phyloP scores from a whole-genome alignment of 2,888 invertebrate genomes.

The Agrotis puta region DNA sequence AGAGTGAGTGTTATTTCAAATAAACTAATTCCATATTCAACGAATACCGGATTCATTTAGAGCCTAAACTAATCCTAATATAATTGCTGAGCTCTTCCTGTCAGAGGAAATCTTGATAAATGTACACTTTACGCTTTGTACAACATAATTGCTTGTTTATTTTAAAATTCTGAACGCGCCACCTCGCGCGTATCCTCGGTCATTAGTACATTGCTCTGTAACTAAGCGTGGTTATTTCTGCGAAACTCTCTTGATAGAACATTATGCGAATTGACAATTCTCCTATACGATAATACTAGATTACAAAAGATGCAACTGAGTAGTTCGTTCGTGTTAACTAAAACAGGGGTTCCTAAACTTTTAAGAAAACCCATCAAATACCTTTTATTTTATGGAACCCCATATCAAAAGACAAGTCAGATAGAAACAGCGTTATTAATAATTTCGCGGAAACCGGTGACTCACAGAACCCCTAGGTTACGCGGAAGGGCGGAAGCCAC shows the following conservation, averaged over 20 bases:
- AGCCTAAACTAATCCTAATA: slow-evolving; percentile 36
- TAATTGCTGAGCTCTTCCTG: slow-evolving; percentile 38
- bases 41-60: slow-evolving; percentile 13
- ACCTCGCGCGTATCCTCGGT: slow-evolving; percentile 27
- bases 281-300: slow-evolving; percentile 32
- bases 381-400: no score
- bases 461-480: no score
- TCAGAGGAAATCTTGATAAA: slow-evolving; percentile 51
- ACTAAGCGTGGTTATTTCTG: slow-evolving; percentile 41
- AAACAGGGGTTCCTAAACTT: no score
- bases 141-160: slow-evolving; percentile 50
- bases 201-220: slow-evolving; percentile 57
- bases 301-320: slow-evolving; percentile 6
- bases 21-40: slow-evolving; percentile 18
- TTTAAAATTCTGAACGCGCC: slow-evolving; percentile 51
- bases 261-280: slow-evolving; percentile 39
- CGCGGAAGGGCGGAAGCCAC: no score
- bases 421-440: no score
- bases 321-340: slow-evolving; percentile 9
- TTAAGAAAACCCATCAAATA: no score
- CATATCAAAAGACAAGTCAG: no score
- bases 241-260: slow-evolving; percentile 39
- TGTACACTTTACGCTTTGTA: slow-evolving; percentile 43
- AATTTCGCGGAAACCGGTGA: no score
- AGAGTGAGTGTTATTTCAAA: slow-evolving; percentile 7